Evolutionary conservation across 37 sponge, comb jelly and placozoan genomes (phyloP), one percentile per base, ranked within the genome.

Genomic region (Geodia barretti): DNA sequence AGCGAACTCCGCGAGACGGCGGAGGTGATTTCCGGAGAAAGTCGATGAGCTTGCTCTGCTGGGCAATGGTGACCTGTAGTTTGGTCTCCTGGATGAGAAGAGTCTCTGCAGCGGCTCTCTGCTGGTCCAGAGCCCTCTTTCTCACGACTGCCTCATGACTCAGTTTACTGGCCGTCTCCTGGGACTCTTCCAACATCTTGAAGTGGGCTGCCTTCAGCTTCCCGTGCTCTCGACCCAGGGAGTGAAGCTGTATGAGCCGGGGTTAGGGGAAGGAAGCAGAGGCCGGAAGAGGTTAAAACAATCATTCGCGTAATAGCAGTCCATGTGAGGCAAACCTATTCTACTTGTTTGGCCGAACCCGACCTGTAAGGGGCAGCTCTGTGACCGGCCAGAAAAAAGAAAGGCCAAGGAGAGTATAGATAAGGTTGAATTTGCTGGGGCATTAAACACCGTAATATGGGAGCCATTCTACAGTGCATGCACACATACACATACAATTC

Each of bases 41-140:
- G 79, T 82, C 72, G 30, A 88, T 88, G 47, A 88, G 89, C 65
- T 88, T 88, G 78, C 72, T 78, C 73, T 88, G 89, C 78, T 88
- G 89, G n/a, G 73, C 73, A 69, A 80, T 80, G 80, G 86, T 89
- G 79, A 74, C 74, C 70, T 84, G 90, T 40, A 89, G 59, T 26
- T 68, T 39, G 11, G 74, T 89, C 79, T 82, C 79, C 79, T 87
- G 81, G 1, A 78, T 23, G 26, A 67, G 28, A 33, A 68, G 82
- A n/a, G 72, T 60, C 28, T 77, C 73, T 1, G 38, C 78, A 1
- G 68, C 75, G 4, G 17, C 43, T 71, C 47, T 42, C 54, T 86
- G 68, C 76, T 86, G 70, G 32, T 74, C 26, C 62, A 84, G 59
- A 8, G 78, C 73, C 60, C 54, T 72, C 14, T 88, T 80, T 29